phyloP scores from a whole-genome alignment of 2,113 vertebrate genomes.

The Lophius piscatorius region DNA sequence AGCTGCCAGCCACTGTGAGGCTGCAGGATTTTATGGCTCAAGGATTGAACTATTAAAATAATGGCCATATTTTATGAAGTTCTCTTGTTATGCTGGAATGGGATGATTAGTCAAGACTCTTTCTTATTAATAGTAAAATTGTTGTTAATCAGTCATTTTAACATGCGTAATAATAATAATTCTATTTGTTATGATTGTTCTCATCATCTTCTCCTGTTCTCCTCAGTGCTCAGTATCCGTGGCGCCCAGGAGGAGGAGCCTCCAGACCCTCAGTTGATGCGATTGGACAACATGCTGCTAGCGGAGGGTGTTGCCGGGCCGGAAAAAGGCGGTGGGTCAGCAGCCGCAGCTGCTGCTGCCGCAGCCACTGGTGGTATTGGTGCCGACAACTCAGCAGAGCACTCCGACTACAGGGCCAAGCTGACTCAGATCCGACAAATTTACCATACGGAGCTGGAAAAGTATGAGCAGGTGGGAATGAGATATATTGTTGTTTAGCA shows the following conservation, averaged over 20 bases:
- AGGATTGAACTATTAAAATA: constrained; percentile 71
- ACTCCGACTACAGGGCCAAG: constrained; percentile 97
- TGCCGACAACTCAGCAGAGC: constrained; percentile 94
- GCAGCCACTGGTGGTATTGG: constrained; percentile 89
- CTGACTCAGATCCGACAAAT: constrained; percentile 97
- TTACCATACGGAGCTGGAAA: constrained; percentile 99
- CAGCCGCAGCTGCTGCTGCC: constrained; percentile 88
- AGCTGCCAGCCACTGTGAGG: constrained; percentile 67
- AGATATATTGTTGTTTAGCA: constrained; percentile 1
- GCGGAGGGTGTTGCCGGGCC: constrained; percentile 95
- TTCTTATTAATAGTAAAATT: constrained; percentile 16
- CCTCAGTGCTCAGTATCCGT: constrained; percentile 94
- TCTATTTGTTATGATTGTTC: background rate
- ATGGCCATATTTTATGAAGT: constrained; percentile 69
- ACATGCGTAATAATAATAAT: constrained; percentile 1
- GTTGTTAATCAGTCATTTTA: constrained; percentile 14
- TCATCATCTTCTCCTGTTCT: constrained; percentile 29
- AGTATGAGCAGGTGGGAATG: constrained; percentile 93
- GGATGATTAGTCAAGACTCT: constrained; percentile 17
- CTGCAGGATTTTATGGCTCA: constrained; percentile 67
- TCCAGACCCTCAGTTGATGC: constrained; percentile 96
- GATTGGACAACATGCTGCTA: constrained; percentile 98
- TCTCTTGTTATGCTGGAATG: constrained; percentile 27
- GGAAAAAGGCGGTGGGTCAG: constrained; percentile 92
- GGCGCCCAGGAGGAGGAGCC: constrained; percentile 98